Base-by-base conservation (phyloP, 2,888 invertebrate species). In the Petrolisthes cinctipes region DNA sequence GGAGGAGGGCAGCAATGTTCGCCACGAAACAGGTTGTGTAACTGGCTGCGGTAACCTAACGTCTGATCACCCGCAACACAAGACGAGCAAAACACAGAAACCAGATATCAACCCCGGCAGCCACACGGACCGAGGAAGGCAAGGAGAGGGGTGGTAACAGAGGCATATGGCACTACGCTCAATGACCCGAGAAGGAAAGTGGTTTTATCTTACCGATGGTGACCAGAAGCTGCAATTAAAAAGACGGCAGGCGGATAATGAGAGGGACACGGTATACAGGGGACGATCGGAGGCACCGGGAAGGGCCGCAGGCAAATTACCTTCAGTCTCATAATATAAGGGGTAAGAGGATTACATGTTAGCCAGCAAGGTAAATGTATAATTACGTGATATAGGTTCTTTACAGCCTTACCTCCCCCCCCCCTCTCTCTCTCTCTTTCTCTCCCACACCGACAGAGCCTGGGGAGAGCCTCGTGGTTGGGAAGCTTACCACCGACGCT, bases 381-480 rank as follows among this genome's bases (percentile, higher is more conserved):
- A 84, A 76, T 84, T 84, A 79, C 23, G 85, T 79, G 78, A 85
- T 85, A 85, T 85, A 85, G 68, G 66, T 73, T 73, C 73, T 81
- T 73, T 57, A 73, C 51, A 23, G 9, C n/a, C 53, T n/a, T 20
- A 11, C 11, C 51, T 17, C 71, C 51, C 66, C 79, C 66, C 84
- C 83, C 57, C 53, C n/a, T 51, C 78, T 53, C 73, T 20, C 81
- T 82, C 17, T 61, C 17, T 61, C 61, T 71, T 4, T 71, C n/a
- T 7, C 81, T 17, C 7, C 23, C 4, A n/a, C 56, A 20, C 23
- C 23, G 37, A 37, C 37, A 37, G 37, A 37, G 37, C 37, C 37
- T 37, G 37, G 37, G 37, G 37, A 37, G 37, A 37, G 37, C 37
- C 37, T 37, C 37, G 37, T 37, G 37, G 37, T 37, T 37, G 37